Percentiles rank a stretch among this genome's conserved stretches.
Conservation (phyloP, 1,140 invertebrate genomes). For the Octopus sinensis region DNA sequence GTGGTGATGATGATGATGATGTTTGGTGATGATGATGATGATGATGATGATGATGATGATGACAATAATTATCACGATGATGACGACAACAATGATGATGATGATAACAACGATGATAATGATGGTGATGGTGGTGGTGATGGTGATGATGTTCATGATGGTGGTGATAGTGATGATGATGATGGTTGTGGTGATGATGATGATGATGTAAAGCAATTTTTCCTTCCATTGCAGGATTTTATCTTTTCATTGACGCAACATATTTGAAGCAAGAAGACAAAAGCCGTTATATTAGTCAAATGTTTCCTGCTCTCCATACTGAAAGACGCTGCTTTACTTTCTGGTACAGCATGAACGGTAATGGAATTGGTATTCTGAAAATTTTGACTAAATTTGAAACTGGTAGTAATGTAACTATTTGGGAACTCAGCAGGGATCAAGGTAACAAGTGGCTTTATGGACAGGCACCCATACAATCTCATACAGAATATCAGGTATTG, state of each 20-base stretch:
- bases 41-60: slow-evolving; percentile 21
- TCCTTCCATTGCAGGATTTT: slow-evolving; percentile 30
- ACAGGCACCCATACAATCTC: slow-evolving; percentile 34
- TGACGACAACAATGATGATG: slow-evolving; percentile 19
- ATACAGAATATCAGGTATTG: slow-evolving; percentile 27
- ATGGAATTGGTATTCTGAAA: slow-evolving; percentile 38
- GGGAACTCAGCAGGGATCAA: slow-evolving; percentile 37
- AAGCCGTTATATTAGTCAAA: slow-evolving; percentile 38
- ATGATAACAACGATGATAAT: slow-evolving; percentile 16
- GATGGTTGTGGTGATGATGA: slow-evolving; percentile 8
- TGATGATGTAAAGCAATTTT: slow-evolving; percentile 13
- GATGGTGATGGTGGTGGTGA: slow-evolving; percentile 14
- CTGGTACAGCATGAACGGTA: slow-evolving; percentile 56
- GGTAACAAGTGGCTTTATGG: slow-evolving; percentile 42
- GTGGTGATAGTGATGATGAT: neutral
- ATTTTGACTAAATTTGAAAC: slow-evolving; percentile 32
- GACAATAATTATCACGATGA: slow-evolving; percentile 19
- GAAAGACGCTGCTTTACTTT: slow-evolving; percentile 45
- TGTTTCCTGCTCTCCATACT: slow-evolving; percentile 28
- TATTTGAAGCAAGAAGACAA: slow-evolving; percentile 41
- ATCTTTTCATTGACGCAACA: slow-evolving; percentile 51
- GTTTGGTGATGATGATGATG: neutral
- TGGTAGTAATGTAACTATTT: slow-evolving; percentile 32
- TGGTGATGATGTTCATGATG: slow-evolving; percentile 16
- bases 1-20: neutral